phyloP scores from a whole-genome alignment of 2,888 invertebrate genomes.

The Petrolisthes manimaculis region DNA sequence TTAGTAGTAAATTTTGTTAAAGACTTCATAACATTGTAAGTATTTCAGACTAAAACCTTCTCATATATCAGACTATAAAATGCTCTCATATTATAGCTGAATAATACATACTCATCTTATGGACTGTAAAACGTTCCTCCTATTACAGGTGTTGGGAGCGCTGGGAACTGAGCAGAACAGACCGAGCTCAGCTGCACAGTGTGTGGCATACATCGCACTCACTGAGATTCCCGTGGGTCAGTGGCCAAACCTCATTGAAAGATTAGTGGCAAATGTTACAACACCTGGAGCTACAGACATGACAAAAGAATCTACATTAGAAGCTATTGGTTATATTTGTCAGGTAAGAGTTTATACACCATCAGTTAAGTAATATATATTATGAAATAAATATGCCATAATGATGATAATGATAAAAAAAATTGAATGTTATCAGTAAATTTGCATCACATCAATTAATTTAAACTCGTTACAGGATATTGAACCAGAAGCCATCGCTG shows the following conservation, averaged over 20 bases:
- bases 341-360: slow-evolving; percentile 81
- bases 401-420: too few relatives aligned
- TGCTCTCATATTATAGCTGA: too few relatives aligned
- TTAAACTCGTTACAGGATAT: slow-evolving; percentile 65
- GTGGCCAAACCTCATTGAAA: slow-evolving; percentile 91
- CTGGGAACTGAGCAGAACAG: slow-evolving; percentile 95
- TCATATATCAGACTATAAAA: too few relatives aligned
- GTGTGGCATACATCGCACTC: slow-evolving; percentile 98
- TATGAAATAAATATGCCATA: neutral
- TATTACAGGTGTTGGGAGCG: slow-evolving; percentile 84
- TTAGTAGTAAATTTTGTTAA: too few relatives aligned
- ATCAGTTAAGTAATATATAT: neutral
- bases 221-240: slow-evolving; percentile 92
- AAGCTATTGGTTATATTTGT: slow-evolving; percentile 98
- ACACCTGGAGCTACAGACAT: slow-evolving; percentile 84
- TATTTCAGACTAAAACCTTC: too few relatives aligned
- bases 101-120: too few relatives aligned
- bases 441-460: neutral
- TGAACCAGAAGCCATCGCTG: slow-evolving; percentile 89
- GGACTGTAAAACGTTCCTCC: too few relatives aligned
- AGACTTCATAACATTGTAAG: too few relatives aligned
- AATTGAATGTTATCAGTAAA: neutral
- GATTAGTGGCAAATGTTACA: slow-evolving; percentile 91
- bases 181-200: slow-evolving; percentile 98
- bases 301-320: slow-evolving; percentile 95